Base-by-base conservation (phyloP, 2,797 vertebrate species). In the Notolepis coatsorum region DNA sequence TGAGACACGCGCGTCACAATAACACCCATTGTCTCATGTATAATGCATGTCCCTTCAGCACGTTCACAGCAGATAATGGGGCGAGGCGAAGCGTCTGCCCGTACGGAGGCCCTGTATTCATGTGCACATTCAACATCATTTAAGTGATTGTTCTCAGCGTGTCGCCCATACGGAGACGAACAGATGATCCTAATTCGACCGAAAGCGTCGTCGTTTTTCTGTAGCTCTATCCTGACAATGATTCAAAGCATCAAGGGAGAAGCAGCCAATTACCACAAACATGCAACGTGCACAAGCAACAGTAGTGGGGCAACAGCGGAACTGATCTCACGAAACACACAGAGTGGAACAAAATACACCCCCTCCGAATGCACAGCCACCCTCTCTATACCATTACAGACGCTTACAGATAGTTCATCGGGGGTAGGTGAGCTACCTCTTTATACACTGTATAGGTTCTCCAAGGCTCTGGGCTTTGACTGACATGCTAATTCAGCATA, bases 21-120 rank as follows among this genome's bases (percentile, higher is more conserved):
- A 80, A 73, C 75, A 79, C 81, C 68, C 65, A 65, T 79, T 80
- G 65, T 49, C 67, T 82, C 79, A 88, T 90, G 71, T 73, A 83
- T 89, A 86, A 86, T 90, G 75, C 71, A 90, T 85, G 79, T 62
- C 64, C 71, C 73, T 77, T 83, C 82, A 85, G 78, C 81, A 80
- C 71, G 75, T 85, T 85, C 67, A 72, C 69, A 68, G 71, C 49
- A 68, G 70, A 77, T 81, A 79, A 84, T 80, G 65, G 71, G 51
- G 37, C 47, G 27, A 77, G 63, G 73, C 75, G 73, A 21, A 50
- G 66, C 66, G 56, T 35, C 42, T 56, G 47, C 66, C 79, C 71
- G 63, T 60, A 82, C 46, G 56, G 51, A 80, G 42, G 54, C 42
- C 45, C 51, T 57, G 49, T 33, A 67, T 72, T 61, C 70, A 70